These are phyloP conservation scores for Caenorhabditis sp. DNA, from an alignment of 2,888 invertebrate genomes.

Conservation along the genomic window DNA sequence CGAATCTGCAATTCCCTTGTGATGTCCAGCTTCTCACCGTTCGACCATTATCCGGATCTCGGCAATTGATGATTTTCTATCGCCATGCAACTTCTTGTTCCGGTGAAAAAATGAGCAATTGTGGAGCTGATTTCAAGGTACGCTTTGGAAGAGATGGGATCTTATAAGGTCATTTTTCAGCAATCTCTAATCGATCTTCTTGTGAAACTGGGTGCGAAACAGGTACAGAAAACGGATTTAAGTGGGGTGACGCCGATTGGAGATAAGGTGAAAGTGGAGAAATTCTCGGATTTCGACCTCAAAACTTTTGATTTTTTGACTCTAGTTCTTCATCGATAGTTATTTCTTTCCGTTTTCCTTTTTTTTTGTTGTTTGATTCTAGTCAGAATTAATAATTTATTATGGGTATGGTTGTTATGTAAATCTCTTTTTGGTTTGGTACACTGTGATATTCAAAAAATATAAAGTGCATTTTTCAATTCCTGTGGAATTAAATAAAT, in stretches of 20 bases:
- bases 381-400: slow-evolving; percentile 12
- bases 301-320: slow-evolving; percentile 58
- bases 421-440: slow-evolving; percentile 7
- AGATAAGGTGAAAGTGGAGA: slow-evolving; percentile 22
- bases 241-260: slow-evolving; percentile 47
- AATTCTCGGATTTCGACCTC: slow-evolving; percentile 38
- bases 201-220: slow-evolving; percentile 33
- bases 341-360: background rate
- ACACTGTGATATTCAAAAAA: background rate
- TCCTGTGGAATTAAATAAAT: background rate
- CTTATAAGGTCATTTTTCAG: slow-evolving; percentile 23
- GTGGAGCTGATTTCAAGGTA: slow-evolving; percentile 51
- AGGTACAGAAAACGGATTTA: slow-evolving; percentile 59
- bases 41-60: slow-evolving; percentile 49
- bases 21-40: slow-evolving; percentile 71
- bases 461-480: too few relatives aligned
- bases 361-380: background rate
- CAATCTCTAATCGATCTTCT: slow-evolving; percentile 35
- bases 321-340: slow-evolving; percentile 44
- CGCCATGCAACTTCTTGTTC: slow-evolving; percentile 47
- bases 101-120: slow-evolving; percentile 15
- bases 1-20: slow-evolving; percentile 67
- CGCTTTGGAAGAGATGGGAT: background rate
- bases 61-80: slow-evolving; percentile 60
- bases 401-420: slow-evolving; percentile 28